These are phyloP conservation scores for Brotula barbata DNA, from an alignment of 2,797 vertebrate genomes.

Conservation along the genomic window DNA sequence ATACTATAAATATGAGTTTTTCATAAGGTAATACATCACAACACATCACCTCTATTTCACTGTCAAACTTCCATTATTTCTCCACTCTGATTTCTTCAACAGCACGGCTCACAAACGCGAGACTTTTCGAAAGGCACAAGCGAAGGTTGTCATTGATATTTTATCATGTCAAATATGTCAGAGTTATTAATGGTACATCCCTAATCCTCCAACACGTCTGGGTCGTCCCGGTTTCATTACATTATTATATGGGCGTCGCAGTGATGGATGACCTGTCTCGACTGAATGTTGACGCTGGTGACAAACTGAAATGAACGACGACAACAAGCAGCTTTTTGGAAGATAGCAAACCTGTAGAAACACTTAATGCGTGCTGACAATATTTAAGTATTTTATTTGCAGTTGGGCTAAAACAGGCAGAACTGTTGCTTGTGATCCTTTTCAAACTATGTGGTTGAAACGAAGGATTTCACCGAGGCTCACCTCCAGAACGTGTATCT, in stretches of 20 bases:
- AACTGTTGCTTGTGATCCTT: too few relatives aligned
- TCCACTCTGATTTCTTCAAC: neutral
- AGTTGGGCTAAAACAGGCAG: neutral
- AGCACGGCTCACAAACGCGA: neutral
- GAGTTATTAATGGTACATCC: constrained; percentile 1
- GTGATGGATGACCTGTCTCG: constrained; percentile 3
- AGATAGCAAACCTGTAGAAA: neutral
- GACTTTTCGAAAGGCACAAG: neutral
- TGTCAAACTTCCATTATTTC: neutral
- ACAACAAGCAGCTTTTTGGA: neutral
- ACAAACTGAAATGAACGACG: neutral
- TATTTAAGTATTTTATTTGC: neutral
- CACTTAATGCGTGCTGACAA: neutral
- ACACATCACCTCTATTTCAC: neutral
- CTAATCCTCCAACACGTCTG: neutral
- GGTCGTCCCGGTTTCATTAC: neutral
- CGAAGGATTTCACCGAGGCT: constrained; percentile 19
- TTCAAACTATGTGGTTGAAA: neutral
- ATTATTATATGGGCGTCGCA: neutral
- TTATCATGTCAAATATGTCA: constrained; percentile 3
- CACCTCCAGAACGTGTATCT: constrained; percentile 78
- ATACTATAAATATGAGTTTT: too few relatives aligned
- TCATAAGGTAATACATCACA: neutral
- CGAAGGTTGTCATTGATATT: neutral
- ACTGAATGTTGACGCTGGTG: neutral